phyloP scores from a whole-genome alignment of 2,113 vertebrate genomes.

The Clarias batrachus region DNA sequence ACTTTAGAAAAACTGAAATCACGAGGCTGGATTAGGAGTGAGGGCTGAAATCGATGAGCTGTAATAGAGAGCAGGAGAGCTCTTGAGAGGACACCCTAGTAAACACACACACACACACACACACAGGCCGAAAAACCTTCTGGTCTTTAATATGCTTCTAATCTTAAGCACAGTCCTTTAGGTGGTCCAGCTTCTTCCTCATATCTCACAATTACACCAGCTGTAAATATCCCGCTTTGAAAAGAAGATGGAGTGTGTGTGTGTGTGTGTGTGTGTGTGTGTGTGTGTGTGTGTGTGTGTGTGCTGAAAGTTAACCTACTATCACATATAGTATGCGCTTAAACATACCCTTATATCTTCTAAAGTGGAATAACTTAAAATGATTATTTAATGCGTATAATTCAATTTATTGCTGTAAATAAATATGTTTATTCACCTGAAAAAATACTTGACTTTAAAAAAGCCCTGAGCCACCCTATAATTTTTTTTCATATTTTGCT shows the following conservation, averaged over 20 bases:
- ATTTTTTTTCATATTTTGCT: no score
- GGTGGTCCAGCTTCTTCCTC: constrained; percentile 50
- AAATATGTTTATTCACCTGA: background rate
- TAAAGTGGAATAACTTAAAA: background rate
- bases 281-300: constrained; percentile 10
- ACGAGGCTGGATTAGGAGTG: constrained; percentile 52
- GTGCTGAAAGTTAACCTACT: background rate
- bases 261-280: background rate
- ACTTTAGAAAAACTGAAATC: constrained; percentile 46
- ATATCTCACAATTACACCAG: constrained; percentile 11
- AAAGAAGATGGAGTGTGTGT: constrained; percentile 14
- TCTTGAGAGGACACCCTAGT: constrained; percentile 8
- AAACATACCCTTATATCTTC: background rate
- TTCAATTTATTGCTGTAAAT: background rate
- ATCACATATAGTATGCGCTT: background rate
- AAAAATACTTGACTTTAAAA: no score
- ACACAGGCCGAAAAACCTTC: constrained; percentile 36
- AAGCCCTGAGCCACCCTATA: no score
- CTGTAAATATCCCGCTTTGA: constrained; percentile 39
- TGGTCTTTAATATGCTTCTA: constrained; percentile 43
- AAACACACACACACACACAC: constrained; percentile 15
- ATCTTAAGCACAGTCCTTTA: constrained; percentile 41
- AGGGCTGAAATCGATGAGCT: constrained; percentile 53
- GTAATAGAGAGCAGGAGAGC: constrained; percentile 46
- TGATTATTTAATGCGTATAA: background rate